Evolutionary conservation across 2,888 invertebrate species (phyloP).

Genomic region (Carpatolechia fugitivella): DNA sequence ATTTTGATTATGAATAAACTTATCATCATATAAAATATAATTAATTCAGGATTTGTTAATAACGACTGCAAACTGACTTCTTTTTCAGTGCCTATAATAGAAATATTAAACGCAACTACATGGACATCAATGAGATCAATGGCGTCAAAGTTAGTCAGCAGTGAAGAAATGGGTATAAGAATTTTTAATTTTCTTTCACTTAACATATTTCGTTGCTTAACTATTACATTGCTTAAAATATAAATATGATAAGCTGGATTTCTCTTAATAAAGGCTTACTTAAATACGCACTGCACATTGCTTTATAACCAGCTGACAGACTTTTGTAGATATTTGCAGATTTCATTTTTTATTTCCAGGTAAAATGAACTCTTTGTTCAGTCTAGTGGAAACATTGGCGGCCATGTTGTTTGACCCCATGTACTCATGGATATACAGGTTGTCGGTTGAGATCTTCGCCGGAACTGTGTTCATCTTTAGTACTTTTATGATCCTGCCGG

Average conservation of each 20-base stretch:
- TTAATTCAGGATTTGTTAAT: too few relatives aligned
- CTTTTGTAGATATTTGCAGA: too few relatives aligned
- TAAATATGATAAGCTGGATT: too few relatives aligned
- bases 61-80: too few relatives aligned
- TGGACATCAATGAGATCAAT: conserved; percentile 68
- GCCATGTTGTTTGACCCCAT: conserved; percentile 66
- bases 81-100: conserved; percentile 63
- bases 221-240: too few relatives aligned
- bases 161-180: conserved; percentile 69
- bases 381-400: conserved; percentile 64
- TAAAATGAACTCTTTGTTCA: conserved; percentile 71
- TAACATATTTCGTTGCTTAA: too few relatives aligned
- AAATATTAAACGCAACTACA: conserved; percentile 69
- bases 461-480: conserved; percentile 65
- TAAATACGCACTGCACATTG: too few relatives aligned
- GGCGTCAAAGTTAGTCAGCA: conserved; percentile 67
- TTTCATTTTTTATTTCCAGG: conserved; percentile 38
- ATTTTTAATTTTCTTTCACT: too few relatives aligned
- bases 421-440: conserved; percentile 56
- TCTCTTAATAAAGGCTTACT: too few relatives aligned
- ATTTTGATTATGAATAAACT: too few relatives aligned
- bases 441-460: conserved; percentile 47
- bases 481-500: conserved; percentile 54
- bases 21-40: too few relatives aligned
- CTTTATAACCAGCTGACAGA: too few relatives aligned